phyloP scores from a whole-genome alignment of 2,888 invertebrate species.

The Drosophila emarginata region DNA sequence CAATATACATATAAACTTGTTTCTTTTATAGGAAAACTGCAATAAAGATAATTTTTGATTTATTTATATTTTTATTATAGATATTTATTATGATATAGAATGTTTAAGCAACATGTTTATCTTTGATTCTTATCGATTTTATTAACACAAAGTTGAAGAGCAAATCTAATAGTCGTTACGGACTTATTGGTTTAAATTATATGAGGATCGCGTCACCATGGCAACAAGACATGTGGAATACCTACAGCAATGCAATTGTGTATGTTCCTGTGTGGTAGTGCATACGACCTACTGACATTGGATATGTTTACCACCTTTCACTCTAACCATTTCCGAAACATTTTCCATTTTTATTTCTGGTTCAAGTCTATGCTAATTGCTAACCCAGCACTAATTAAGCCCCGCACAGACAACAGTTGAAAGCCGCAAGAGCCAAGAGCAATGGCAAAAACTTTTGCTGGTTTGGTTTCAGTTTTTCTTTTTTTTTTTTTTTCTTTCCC shows the following conservation, averaged over 20 bases:
- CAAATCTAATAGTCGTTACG: no score
- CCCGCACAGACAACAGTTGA: slow-evolving; percentile 24
- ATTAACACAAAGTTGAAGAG: no score
- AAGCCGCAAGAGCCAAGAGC: slow-evolving; percentile 10
- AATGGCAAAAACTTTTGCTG: neutral
- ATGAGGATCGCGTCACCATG: neutral
- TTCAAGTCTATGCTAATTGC: slow-evolving; percentile 44
- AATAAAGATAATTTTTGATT: no score
- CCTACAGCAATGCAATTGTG: neutral
- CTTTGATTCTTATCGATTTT: no score
- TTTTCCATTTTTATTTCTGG: slow-evolving; percentile 15
- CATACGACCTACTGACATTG: slow-evolving; percentile 8
- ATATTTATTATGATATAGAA: no score
- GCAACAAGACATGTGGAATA: neutral
- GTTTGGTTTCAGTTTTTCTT: neutral
- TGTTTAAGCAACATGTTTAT: no score
- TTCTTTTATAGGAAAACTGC: no score
- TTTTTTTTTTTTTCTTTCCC: slow-evolving; percentile 14
- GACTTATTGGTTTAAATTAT: no score
- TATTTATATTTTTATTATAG: no score
- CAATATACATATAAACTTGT: no score
- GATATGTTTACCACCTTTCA: neutral
- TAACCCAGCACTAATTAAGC: slow-evolving; percentile 38
- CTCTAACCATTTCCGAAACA: slow-evolving; percentile 10
- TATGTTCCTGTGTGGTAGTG: no score